These are phyloP conservation scores for Sitta carolinensis DNA, from an alignment of 2,797 vertebrate species.

Conservation along the genomic window DNA sequence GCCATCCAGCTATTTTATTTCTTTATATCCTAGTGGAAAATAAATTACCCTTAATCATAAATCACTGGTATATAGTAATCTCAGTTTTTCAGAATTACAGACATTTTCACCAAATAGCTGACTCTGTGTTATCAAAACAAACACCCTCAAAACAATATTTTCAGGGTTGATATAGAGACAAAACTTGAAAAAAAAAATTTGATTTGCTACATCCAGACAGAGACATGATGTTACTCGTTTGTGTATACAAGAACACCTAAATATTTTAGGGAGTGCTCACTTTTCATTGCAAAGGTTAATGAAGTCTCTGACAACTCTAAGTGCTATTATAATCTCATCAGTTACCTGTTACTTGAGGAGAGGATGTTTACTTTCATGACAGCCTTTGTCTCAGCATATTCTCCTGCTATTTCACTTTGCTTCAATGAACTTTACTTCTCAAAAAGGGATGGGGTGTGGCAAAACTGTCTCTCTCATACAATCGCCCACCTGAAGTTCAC, in stretches of 20 bases:
- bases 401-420: background rate
- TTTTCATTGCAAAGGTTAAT: background rate
- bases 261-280: background rate
- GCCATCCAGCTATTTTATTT: background rate
- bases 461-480: background rate
- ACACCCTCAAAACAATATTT: background rate
- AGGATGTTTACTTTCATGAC: background rate
- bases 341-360: background rate
- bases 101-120: background rate
- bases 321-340: background rate
- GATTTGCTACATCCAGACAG: background rate
- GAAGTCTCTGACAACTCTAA: background rate
- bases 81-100: background rate
- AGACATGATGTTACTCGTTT: background rate
- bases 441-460: background rate
- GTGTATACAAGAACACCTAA: background rate
- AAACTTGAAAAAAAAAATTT: background rate
- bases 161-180: background rate
- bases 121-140: background rate
- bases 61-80: background rate
- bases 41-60: background rate
- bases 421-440: background rate
- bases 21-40: background rate
- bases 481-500: background rate
- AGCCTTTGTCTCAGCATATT: background rate